These are phyloP conservation scores for Invenusta paracnida DNA, from an alignment of 2,888 invertebrate species.

Conservation along the genomic window DNA sequence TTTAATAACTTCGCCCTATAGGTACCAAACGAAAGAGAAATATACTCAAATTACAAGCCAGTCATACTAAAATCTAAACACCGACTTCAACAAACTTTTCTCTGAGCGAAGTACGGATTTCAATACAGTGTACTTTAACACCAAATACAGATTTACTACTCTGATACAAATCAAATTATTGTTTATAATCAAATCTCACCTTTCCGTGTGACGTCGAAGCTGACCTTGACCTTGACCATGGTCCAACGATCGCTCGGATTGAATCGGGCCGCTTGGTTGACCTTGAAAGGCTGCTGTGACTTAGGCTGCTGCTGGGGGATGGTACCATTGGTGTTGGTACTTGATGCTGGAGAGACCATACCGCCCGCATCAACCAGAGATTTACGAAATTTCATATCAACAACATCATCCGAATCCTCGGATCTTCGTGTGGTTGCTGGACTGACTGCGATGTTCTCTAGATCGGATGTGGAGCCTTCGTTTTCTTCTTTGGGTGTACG, in stretches of 20 bases:
- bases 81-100: no score
- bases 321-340: no score
- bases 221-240: conserved; percentile 36
- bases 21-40: no score
- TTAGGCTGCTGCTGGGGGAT: not conserved
- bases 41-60: no score
- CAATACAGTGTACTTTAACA: no score
- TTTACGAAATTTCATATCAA: not conserved
- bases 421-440: conserved; percentile 13
- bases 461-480: conserved; percentile 31
- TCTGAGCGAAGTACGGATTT: no score
- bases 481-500: not conserved
- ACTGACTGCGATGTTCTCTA: conserved; percentile 36
- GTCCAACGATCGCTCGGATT: conserved; percentile 30
- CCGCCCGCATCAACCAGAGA: not conserved
- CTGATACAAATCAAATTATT: no score
- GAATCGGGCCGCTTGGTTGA: not conserved
- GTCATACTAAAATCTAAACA: no score
- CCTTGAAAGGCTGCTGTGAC: not conserved
- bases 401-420: not conserved
- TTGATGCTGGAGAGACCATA: not conserved
- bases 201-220: conserved; percentile 34
- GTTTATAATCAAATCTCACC: no score
- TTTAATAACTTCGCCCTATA: no score
- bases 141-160: no score